Base-by-base conservation (phyloP, 2,888 invertebrate genomes). In the Sclerodermus sp. region DNA sequence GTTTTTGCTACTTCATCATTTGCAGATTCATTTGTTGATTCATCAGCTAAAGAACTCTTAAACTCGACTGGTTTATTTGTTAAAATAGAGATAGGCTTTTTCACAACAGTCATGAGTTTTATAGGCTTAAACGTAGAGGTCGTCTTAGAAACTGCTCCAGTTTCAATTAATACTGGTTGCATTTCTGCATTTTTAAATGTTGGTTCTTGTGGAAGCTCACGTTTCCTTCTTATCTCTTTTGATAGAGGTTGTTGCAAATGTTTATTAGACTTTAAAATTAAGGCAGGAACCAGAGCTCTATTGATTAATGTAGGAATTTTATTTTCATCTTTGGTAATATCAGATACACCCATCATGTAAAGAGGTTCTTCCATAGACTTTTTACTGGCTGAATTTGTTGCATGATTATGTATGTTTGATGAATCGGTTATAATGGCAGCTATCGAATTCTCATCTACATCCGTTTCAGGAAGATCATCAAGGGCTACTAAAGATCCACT, bases 101-200 rank as follows among this genome's bases (percentile, higher is more conserved):
- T 52, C n/a, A 73, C 44, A 23, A 23, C 3, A 23, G 23, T 5
- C 23, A 8, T 5, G 8, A 23, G 23, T 50, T 67, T 73, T 8
- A 74, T 71, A 0, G 72, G 71, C 39, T 73, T 73, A 23, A 75
- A 73, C 1, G 46, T 36, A 10, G 58, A 51, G 46, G 46, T 57
- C 1, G 34, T 12, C n/a, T 55, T 61, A 12, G 49, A 42, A 6
- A 42, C 30, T 15, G 32, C 45, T 2, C 39, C 42, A 2, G 39
- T 32, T 1, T 52, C 47, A 5, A 57, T 30, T 12, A 37, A 43
- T n/a, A 73, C 70, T 2, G 74, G 69, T 16, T 53, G 64, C 74
- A 74, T 75, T n/a, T 70, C 61, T 2, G 74, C 74, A 23, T 63
- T 71, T 39, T 67, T 71, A 36, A 75, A 74, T 14, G 58, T 55